phyloP scores from a whole-genome alignment of 1,140 invertebrate species.

The Capitella teleta region DNA sequence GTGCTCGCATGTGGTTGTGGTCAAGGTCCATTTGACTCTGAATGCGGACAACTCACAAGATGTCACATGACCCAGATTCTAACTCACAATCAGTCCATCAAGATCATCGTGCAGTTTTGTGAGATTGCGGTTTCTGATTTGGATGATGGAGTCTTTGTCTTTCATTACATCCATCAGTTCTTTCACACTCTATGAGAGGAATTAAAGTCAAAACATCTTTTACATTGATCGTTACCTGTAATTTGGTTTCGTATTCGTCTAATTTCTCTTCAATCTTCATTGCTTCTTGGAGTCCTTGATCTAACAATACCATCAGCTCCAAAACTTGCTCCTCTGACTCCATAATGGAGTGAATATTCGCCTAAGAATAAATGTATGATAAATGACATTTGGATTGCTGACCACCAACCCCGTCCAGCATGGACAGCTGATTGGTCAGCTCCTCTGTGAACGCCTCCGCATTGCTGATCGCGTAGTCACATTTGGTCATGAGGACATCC shows the following conservation, averaged over 20 bases:
- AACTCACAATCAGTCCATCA: slow-evolving; percentile 65
- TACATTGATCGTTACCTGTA: slow-evolving; percentile 27
- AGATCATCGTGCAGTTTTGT: slow-evolving; percentile 65
- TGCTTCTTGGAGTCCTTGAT: slow-evolving; percentile 44
- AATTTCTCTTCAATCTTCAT: slow-evolving; percentile 37
- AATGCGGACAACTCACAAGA: neutral
- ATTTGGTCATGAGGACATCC: slow-evolving; percentile 58
- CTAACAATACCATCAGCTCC: slow-evolving; percentile 71
- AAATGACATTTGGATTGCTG: neutral
- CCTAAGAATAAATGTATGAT: slow-evolving; percentile 38
- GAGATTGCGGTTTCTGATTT: slow-evolving; percentile 75
- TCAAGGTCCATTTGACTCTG: slow-evolving; percentile 64
- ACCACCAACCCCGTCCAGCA: slow-evolving; percentile 62
- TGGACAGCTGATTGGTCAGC: slow-evolving; percentile 64
- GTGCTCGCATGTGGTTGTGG: slow-evolving; percentile 53
- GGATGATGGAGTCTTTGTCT: slow-evolving; percentile 79
- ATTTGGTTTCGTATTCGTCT: slow-evolving; percentile 38
- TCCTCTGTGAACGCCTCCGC: slow-evolving; percentile 76
- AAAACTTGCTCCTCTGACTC: slow-evolving; percentile 71
- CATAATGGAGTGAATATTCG: slow-evolving; percentile 75
- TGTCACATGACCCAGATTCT: neutral
- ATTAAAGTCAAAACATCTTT: neutral
- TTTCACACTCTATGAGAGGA: slow-evolving; percentile 34
- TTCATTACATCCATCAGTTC: slow-evolving; percentile 62
- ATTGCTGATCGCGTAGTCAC: slow-evolving; percentile 70